A percentile compares a stretch with the other conserved stretches of the same genome.
Evolutionary conservation across 2,888 invertebrate genomes (phyloP).

Genomic region (Itoplectis maculator): DNA sequence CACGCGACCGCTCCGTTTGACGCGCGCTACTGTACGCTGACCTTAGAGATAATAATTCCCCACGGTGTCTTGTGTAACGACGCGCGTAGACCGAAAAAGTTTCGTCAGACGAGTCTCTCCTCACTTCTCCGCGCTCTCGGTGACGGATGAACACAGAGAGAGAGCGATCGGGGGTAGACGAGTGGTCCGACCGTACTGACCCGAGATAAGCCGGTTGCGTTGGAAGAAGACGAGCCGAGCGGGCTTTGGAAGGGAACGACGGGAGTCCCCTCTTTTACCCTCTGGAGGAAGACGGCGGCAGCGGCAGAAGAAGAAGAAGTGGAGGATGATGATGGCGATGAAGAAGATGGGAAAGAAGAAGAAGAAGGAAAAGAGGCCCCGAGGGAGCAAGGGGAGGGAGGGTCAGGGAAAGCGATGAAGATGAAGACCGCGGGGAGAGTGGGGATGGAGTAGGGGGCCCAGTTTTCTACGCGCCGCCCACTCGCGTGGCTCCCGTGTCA

Average conservation of each 20-base stretch:
- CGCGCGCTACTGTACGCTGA: slow-evolving; percentile 15
- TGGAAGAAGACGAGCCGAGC: slow-evolving; percentile 64
- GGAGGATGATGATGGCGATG: slow-evolving; percentile 39
- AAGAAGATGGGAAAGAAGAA: slow-evolving; percentile 18
- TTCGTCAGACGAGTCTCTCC: background rate
- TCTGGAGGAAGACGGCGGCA: slow-evolving; percentile 28
- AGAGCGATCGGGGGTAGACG: slow-evolving; percentile 55
- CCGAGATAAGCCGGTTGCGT: slow-evolving; percentile 69
- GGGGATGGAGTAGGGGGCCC: slow-evolving; percentile 24
- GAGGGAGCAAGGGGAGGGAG: slow-evolving; percentile 55
- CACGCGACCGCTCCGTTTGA: slow-evolving; percentile 12
- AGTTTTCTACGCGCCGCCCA: slow-evolving; percentile 74
- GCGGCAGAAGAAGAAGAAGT: slow-evolving; percentile 35
- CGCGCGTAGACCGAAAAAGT: slow-evolving; percentile 41
- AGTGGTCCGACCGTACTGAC: slow-evolving; percentile 69
- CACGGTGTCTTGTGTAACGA: slow-evolving; percentile 30
- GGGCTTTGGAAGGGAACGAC: slow-evolving; percentile 39
- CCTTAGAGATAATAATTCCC: slow-evolving; percentile 19
- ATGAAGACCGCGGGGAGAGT: slow-evolving; percentile 8
- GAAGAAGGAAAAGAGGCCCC: slow-evolving; percentile 64
- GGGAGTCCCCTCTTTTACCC: slow-evolving; percentile 45
- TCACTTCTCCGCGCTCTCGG: no score
- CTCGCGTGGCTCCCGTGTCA: slow-evolving; percentile 76
- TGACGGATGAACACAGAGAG: background rate
- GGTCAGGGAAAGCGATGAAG: slow-evolving; percentile 37